These are phyloP conservation scores for Plutella xylostella DNA, from an alignment of 2,888 invertebrate genomes.

Conservation along the genomic window DNA sequence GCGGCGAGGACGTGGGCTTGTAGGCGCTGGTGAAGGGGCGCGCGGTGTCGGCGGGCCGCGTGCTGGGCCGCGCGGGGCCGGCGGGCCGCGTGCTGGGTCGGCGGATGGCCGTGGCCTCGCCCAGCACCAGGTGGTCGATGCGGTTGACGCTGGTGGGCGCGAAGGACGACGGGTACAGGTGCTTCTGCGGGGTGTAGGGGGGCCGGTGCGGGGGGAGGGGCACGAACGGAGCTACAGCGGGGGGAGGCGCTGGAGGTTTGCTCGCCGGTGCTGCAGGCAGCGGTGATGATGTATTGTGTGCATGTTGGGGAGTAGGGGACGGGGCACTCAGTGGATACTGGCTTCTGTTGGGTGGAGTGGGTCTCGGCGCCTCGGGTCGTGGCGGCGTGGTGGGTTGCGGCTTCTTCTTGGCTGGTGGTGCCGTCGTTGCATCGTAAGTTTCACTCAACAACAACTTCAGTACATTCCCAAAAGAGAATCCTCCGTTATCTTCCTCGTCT, in stretches of 20 bases:
- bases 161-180: slow-evolving; percentile 25
- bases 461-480: slow-evolving; percentile 72
- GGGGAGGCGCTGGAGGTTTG: slow-evolving; percentile 20
- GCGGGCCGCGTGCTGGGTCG: slow-evolving; percentile 27
- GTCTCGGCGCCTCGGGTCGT: neutral
- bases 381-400: neutral
- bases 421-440: slow-evolving; percentile 43
- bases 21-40: neutral
- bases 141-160: slow-evolving; percentile 31
- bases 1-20: neutral
- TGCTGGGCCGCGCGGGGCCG: neutral
- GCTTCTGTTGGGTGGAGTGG: neutral
- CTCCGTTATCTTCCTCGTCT: slow-evolving; percentile 51
- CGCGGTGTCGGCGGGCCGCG: neutral
- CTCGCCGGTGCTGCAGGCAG: slow-evolving; percentile 14
- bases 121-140: slow-evolving; percentile 55
- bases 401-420: slow-evolving; percentile 21
- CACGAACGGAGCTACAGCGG: slow-evolving; percentile 31
- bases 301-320: neutral
- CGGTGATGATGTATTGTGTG: neutral
- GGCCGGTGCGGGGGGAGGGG: slow-evolving; percentile 32
- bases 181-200: slow-evolving; percentile 33
- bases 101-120: slow-evolving; percentile 52
- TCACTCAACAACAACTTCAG: slow-evolving; percentile 71
- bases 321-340: neutral